Base-by-base conservation (phyloP, 2,113 vertebrate species). In the Bungarus multicinctus region DNA sequence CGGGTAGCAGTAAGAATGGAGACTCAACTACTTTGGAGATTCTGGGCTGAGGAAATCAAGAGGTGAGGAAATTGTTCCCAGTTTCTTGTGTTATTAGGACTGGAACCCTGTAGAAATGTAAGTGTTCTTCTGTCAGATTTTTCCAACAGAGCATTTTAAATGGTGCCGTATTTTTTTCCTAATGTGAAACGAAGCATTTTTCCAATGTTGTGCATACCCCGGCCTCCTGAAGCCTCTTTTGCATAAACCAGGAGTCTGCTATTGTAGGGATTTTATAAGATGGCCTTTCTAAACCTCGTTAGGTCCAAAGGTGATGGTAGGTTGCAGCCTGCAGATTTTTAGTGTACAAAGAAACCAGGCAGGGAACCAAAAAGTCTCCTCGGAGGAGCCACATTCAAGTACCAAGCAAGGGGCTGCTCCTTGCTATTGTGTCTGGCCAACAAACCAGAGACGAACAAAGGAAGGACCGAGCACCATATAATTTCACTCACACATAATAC, bases 191-290 rank as follows among this genome's bases (percentile, higher is more conserved):
- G 43, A 81, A 43, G 34, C 18, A 16, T 5, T 88, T 14, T 0
- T 39, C 2, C 2, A 30, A 0, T 30, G 10, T 60, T 4, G 52
- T 0, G 18, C 69, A 81, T 1, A 22, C 2, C 18, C 16, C 69
- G 18, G 12, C 7, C 14, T 7, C 4, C 0, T 1, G 1, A 2
- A 0, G 0, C 50, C 2, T 0, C 8, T 57, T 0, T 0, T 3
- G 0, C 22, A 0, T 12, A 23, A 16, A 81, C 25, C 22, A 53
- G 53, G 53, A 18, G 5, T 23, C 14, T 1, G 18, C 5, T 86
- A 45, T 14, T 64, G 14, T 47, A 22, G 45, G 69, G 18, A 16
- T 74, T 52, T 58, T 45, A 50, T 9, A 58, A 93, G 53, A 45
- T 11, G 23, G 55, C 7, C n/a, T 39, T 93, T 81, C 88, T 57